Evolutionary conservation across 2,888 invertebrate species (phyloP).

Genomic region (Fragum sueziense): DNA sequence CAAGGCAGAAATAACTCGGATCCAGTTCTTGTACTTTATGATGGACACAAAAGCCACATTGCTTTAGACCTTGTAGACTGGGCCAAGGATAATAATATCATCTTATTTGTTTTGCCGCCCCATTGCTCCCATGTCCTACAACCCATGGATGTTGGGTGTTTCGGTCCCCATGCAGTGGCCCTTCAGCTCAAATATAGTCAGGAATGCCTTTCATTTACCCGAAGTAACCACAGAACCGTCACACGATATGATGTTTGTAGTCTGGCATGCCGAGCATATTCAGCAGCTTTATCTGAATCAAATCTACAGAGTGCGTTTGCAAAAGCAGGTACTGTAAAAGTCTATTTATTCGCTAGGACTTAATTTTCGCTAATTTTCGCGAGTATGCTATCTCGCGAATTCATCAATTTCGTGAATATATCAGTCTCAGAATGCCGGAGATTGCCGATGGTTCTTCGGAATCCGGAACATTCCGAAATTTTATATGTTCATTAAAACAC

Average conservation of each 20-base stretch:
- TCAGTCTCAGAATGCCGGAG: too few relatives aligned
- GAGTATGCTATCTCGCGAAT: too few relatives aligned
- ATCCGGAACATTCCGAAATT: too few relatives aligned
- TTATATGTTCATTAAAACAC: too few relatives aligned
- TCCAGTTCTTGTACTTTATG: conserved; percentile 22
- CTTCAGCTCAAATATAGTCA: conserved; percentile 24
- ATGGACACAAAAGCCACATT: conserved; percentile 30
- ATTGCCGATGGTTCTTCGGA: too few relatives aligned
- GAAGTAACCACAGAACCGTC: conserved; percentile 4
- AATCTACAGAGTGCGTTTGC: conserved; percentile 33
- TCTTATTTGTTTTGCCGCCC: conserved; percentile 27
- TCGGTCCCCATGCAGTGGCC: too few relatives aligned
- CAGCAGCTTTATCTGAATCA: conserved; percentile 6
- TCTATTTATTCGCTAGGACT: too few relatives aligned
- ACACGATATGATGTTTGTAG: conserved; percentile 22
- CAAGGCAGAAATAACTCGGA: conserved; percentile 13
- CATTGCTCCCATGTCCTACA: conserved; percentile 25
- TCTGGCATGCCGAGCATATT: conserved; percentile 32
- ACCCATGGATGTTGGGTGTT: conserved; percentile 29
- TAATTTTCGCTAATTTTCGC: too few relatives aligned
- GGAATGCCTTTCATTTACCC: conserved; percentile 22
- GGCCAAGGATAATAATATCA: conserved; percentile 33
- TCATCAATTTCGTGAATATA: too few relatives aligned
- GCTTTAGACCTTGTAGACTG: conserved; percentile 30
- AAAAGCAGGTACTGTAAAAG: too few relatives aligned